Percentiles rank a stretch among this genome's conserved stretches.
Evolutionary conservation across 2,888 invertebrate genomes (phyloP).

Genomic region (Aelia acuminata): DNA sequence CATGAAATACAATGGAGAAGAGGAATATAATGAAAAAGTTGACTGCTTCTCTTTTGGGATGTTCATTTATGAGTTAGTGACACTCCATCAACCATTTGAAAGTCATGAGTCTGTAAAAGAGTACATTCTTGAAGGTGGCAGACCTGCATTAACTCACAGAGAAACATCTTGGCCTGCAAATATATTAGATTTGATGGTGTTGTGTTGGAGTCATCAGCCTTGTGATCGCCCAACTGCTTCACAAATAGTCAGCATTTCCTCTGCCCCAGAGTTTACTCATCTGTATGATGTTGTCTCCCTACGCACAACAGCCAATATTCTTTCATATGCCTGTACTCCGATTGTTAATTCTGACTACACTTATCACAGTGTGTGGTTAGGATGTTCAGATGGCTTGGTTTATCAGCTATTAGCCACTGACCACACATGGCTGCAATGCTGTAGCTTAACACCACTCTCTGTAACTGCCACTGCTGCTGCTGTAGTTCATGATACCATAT

Average conservation of each 20-base stretch:
- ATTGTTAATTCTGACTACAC: slow-evolving; percentile 67
- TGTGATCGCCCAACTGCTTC: slow-evolving; percentile 92
- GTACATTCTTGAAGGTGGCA: slow-evolving; percentile 93
- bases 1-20: slow-evolving; percentile 97
- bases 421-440: slow-evolving; percentile 77
- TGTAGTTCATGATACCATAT: slow-evolving; percentile 74
- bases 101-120: slow-evolving; percentile 97
- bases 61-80: slow-evolving; percentile 96
- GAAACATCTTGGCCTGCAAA: slow-evolving; percentile 88
- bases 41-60: slow-evolving; percentile 99
- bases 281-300: slow-evolving; percentile 84
- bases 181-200: slow-evolving; percentile 93
- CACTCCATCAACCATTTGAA: slow-evolving; percentile 94
- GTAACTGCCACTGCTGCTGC: slow-evolving; percentile 70
- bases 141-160: slow-evolving; percentile 89
- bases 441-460: slow-evolving; percentile 70
- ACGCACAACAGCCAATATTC: slow-evolving; percentile 78
- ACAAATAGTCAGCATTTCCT: slow-evolving; percentile 92
- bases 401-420: slow-evolving; percentile 75
- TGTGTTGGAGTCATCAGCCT: slow-evolving; percentile 91
- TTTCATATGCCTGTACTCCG: slow-evolving; percentile 75
- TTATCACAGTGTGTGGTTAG: slow-evolving; percentile 79
- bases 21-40: slow-evolving; percentile 98
- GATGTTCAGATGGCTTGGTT: slow-evolving; percentile 77
- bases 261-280: slow-evolving; percentile 94